phyloP scores from a whole-genome alignment of 2,888 invertebrate genomes.

The Lathronympha strigana region DNA sequence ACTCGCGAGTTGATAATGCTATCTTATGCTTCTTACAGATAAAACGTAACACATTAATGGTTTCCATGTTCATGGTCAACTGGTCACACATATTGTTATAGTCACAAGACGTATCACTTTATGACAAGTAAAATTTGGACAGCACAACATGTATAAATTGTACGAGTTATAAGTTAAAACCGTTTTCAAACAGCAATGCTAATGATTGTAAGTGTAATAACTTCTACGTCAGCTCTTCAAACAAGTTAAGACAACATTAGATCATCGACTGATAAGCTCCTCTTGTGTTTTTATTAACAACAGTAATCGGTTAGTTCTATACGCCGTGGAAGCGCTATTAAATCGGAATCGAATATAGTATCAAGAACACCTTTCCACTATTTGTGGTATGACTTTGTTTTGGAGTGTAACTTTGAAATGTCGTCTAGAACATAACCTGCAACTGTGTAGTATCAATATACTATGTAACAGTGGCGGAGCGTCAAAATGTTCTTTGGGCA shows the following conservation, averaged over 20 bases:
- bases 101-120: too few relatives aligned
- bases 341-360: background rate
- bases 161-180: too few relatives aligned
- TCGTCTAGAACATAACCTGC: too few relatives aligned
- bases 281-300: background rate
- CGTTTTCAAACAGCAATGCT: too few relatives aligned
- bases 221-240: slow-evolving; percentile 3
- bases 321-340: background rate
- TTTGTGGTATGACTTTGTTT: too few relatives aligned
- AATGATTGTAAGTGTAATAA: background rate
- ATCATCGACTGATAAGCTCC: slow-evolving; percentile 35
- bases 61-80: background rate
- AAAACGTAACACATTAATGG: background rate
- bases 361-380: background rate
- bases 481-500: too few relatives aligned
- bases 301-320: background rate
- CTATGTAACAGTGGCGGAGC: too few relatives aligned
- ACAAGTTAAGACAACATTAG: slow-evolving; percentile 18
- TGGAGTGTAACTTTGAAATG: too few relatives aligned
- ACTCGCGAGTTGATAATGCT: slow-evolving; percentile 11
- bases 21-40: slow-evolving; percentile 4
- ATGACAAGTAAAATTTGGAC: too few relatives aligned
- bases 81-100: background rate
- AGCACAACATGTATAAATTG: too few relatives aligned
- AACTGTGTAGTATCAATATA: too few relatives aligned